These are phyloP conservation scores for Nomada ruficornis DNA, from an alignment of 2,888 invertebrate genomes.

Conservation along the genomic window DNA sequence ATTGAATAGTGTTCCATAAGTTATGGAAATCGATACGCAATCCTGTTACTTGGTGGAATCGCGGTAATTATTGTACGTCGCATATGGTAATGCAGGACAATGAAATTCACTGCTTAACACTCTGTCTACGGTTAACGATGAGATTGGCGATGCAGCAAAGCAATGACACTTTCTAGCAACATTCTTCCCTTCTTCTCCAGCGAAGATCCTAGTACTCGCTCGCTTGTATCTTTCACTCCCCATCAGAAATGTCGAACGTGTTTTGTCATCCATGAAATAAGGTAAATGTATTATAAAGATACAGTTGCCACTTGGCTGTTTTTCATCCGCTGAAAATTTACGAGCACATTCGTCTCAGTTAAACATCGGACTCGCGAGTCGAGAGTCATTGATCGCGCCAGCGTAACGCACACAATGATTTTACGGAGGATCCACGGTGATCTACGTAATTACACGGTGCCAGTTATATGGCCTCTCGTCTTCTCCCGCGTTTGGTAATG, in stretches of 20 bases:
- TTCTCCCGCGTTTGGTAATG: constrained; percentile 2
- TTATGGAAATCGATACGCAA: background rate
- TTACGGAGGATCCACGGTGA: constrained; percentile 8
- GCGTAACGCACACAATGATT: background rate
- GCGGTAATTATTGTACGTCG: constrained; percentile 17
- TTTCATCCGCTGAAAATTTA: background rate
- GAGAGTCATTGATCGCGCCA: background rate
- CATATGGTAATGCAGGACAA: background rate
- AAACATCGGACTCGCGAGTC: background rate
- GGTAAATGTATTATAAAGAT: background rate
- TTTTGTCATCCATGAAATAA: background rate
- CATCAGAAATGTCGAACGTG: background rate
- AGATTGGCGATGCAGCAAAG: too few species aligned
- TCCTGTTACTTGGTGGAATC: constrained; percentile 2
- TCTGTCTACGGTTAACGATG: too few species aligned
- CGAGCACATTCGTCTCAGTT: background rate
- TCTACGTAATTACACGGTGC: constrained; percentile 52
- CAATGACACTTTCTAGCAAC: background rate
- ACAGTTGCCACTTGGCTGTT: background rate
- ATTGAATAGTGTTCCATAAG: background rate
- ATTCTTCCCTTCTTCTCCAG: too few species aligned
- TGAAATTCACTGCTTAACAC: too few species aligned
- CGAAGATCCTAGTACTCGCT: too few species aligned
- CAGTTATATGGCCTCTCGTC: constrained; percentile 37
- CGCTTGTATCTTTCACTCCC: background rate